Evolutionary conservation across 2,113 vertebrate genomes (phyloP).

Genomic region (Brachirus orientalis): DNA sequence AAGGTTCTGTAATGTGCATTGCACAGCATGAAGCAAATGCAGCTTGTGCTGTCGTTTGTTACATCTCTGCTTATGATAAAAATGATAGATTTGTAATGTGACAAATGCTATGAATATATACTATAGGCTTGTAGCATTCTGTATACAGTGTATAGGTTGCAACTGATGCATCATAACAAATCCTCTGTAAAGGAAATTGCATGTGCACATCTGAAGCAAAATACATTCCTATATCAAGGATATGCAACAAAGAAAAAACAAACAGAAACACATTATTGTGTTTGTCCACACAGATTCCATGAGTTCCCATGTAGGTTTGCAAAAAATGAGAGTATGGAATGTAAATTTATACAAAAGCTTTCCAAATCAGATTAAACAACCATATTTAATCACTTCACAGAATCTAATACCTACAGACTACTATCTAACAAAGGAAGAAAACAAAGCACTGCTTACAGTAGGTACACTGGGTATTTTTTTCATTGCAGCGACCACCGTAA

Average conservation of each 20-base stretch:
- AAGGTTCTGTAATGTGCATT: constrained; percentile 26
- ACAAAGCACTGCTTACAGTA: background rate
- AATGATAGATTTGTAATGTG: constrained; percentile 49
- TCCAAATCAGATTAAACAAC: too few relatives aligned
- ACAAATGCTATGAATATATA: constrained; percentile 54
- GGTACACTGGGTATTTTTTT: too few relatives aligned
- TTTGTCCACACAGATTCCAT: background rate
- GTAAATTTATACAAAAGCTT: background rate
- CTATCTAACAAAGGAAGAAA: background rate
- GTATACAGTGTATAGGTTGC: constrained; percentile 25
- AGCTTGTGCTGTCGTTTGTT: constrained; percentile 44
- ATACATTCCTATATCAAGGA: background rate
- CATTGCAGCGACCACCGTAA: too few relatives aligned
- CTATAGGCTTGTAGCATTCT: background rate
- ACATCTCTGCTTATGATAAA: constrained; percentile 44
- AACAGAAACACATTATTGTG: background rate
- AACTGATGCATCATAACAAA: constrained; percentile 38
- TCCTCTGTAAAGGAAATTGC: constrained; percentile 24
- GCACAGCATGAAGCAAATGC: constrained; percentile 25
- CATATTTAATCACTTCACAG: background rate
- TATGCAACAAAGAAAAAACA: background rate
- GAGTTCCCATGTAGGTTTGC: background rate
- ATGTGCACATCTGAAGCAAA: constrained; percentile 11
- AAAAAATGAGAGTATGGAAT: background rate
- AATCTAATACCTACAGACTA: background rate